These are phyloP conservation scores for Aphidius ervi DNA, from an alignment of 1,140 invertebrate genomes.

Conservation along the genomic window DNA sequence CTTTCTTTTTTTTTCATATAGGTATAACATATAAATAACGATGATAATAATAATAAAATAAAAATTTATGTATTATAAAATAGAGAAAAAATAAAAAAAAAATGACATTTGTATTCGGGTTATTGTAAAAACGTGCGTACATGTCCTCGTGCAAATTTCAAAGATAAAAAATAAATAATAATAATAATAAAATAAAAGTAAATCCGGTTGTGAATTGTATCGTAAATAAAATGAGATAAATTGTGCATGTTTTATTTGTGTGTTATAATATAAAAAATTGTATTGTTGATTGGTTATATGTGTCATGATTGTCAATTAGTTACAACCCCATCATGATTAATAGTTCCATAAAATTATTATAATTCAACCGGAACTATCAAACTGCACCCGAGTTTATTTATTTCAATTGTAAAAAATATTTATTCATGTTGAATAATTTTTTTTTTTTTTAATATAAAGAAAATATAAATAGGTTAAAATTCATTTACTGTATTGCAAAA, in stretches of 20 bases:
- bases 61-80: background rate
- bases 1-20: background rate
- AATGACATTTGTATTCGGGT: no score
- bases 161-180: constrained; percentile 7
- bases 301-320: constrained; percentile 13
- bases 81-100: background rate
- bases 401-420: no score
- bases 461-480: no score
- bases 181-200: constrained; percentile 17
- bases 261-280: background rate
- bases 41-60: background rate
- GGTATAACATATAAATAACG: background rate
- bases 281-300: background rate
- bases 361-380: constrained; percentile 15
- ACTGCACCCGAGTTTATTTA: background rate
- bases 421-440: no score
- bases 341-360: background rate
- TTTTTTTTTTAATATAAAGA: no score
- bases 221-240: constrained; percentile 11
- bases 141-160: constrained; percentile 13
- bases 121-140: constrained; percentile 14
- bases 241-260: constrained; percentile 12
- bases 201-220: constrained; percentile 15
- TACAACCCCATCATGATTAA: constrained; percentile 3
- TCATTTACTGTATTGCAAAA: no score